Conservation (phyloP, 2,888 invertebrate genomes). For the Tolmerus cingulatus region DNA sequence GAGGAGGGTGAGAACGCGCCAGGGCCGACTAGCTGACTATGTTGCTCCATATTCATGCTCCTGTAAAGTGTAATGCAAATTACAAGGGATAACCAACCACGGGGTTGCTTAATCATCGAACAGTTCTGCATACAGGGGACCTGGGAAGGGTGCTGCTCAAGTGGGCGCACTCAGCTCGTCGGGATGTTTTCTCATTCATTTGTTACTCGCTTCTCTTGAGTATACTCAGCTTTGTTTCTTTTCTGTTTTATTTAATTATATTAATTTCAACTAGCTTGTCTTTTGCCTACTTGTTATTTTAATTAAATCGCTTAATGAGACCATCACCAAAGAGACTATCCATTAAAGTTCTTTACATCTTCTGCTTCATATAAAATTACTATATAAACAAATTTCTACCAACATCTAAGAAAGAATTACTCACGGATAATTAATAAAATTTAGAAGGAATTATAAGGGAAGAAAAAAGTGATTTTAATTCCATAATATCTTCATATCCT, state of each 20-base stretch:
- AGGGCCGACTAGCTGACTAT: background rate
- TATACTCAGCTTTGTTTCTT: background rate
- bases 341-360: background rate
- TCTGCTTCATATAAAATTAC: background rate
- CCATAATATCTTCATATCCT: too few relatives aligned
- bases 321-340: background rate
- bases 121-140: background rate
- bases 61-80: slow-evolving; percentile 9
- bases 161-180: background rate
- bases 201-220: background rate
- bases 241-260: background rate
- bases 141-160: background rate
- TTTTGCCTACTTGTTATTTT: background rate
- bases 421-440: too few relatives aligned
- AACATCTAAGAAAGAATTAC: too few relatives aligned
- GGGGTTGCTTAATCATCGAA: background rate
- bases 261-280: background rate
- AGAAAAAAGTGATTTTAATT: too few relatives aligned
- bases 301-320: background rate
- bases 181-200: background rate
- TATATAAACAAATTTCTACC: background rate
- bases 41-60: background rate
- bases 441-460: too few relatives aligned
- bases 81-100: slow-evolving; percentile 21
- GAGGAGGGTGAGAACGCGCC: background rate